Base-by-base conservation (phyloP, 2,113 vertebrate genomes). In the Zosterops borbonicus region DNA sequence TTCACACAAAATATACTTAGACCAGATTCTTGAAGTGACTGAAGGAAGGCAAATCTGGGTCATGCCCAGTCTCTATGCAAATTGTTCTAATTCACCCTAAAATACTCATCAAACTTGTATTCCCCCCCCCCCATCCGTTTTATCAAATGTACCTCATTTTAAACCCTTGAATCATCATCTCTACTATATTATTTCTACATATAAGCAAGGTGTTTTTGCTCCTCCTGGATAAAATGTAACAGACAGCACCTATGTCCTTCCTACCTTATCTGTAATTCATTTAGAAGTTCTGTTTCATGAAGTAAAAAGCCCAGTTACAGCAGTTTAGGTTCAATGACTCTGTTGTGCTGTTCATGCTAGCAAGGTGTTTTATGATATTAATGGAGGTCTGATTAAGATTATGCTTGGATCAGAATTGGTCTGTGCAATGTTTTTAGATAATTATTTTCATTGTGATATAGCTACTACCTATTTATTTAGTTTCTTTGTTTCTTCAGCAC, bases 401-500 rank as follows among this genome's bases (percentile, higher is more conserved):
- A 76, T 89, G 49, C 89, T 96, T 91, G 87, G 37, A 46, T 83
- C 47, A 92, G 81, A 90, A 90, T 27, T 88, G 39, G 44, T 60
- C 90, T 81, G 60, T 16, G 2, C 47, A 92, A 71, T 87, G 73
- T 52, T 82, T 92, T 63, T 27, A 90, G 31, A 64, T 84, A 87
- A 85, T 63, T 75, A 92, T 94, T 96, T 97, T 97, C 16, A 10
- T 84, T 95, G 76, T 95, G 80, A 75, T 96, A 83, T 21, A 94
- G 39, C 55, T 76, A 77, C 86, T 95, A 87, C 50, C 65, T 83
- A 91, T 82, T 95, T 96, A 92, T 93, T 84, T 92, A 94, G 73
- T 95, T 93, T 94, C 78, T 93, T 73, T 52, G 6, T 80, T 95
- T 39, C n/a, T 86, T 44, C 24, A 77, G 44, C 67, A 68, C 37